Conservation (phyloP, 1,140 invertebrate species). For the Drosophila ficusphila region DNA sequence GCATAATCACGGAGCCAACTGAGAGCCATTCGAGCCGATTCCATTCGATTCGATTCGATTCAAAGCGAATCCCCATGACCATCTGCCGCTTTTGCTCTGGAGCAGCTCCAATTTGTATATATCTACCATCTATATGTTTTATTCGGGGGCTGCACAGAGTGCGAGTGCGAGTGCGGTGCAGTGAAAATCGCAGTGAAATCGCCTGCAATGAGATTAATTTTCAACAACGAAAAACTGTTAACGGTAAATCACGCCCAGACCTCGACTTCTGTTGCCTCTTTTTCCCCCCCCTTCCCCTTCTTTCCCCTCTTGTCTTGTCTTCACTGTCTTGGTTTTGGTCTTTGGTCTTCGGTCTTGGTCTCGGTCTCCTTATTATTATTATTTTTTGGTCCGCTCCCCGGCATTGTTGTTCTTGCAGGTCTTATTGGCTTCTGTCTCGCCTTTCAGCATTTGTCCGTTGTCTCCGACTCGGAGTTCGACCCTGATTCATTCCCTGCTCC, state of each 20-base stretch:
- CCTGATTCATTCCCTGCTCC: not conserved
- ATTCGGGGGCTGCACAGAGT: not conserved
- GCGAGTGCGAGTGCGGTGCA: constrained; percentile 47
- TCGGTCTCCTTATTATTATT: constrained; percentile 31
- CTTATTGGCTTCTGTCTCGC: constrained; percentile 59
- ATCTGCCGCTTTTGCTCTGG: constrained; percentile 62
- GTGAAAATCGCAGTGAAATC: constrained; percentile 75
- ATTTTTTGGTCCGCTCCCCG: constrained; percentile 6
- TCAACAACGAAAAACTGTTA: constrained; percentile 66
- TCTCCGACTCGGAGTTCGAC: constrained; percentile 8
- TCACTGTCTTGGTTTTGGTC: too few relatives aligned
- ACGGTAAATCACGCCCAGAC: constrained; percentile 72
- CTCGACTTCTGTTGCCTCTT: constrained; percentile 13
- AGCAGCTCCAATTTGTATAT: constrained; percentile 70
- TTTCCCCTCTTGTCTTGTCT: too few relatives aligned
- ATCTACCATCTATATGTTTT: constrained; percentile 18
- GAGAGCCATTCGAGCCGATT: constrained; percentile 12
- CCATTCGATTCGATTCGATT: constrained; percentile 9
- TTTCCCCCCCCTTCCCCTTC: too few relatives aligned
- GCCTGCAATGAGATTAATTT: constrained; percentile 73
- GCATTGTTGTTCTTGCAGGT: constrained; percentile 28
- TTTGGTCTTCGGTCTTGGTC: constrained; percentile 6
- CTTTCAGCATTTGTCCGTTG: constrained; percentile 42
- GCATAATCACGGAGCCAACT: constrained; percentile 68
- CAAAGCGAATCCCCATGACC: constrained; percentile 49